Evolutionary conservation across 2,113 vertebrate genomes (phyloP), one percentile per base, ranked within the genome.

Genomic region (Gambusia affinis): DNA sequence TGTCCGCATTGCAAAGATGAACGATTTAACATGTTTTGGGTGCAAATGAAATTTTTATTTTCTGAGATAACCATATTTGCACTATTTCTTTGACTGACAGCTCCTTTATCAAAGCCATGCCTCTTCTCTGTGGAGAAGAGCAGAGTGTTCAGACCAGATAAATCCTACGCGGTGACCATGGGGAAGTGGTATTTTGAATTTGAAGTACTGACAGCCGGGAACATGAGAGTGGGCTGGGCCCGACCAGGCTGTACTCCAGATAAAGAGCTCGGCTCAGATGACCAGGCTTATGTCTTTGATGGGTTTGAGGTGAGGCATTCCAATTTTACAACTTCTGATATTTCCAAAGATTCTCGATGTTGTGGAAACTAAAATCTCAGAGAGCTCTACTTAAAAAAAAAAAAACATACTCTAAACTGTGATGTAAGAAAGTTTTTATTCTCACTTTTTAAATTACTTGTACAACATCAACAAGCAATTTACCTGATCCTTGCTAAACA

Each of bases 131-230:
- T 94, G 51, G 96, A 97, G 85, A 92, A 92, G 76, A 95, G 94
- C 86, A 93, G 96, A 60, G 95, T 98, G 89, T 99, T 99, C 90
- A 95, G 97, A 1, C 95, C 96, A 0, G 97, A 99, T 91, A 96
- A 96, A 82, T 95, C 95, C 0, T 97, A 96, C 0, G 93, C 97
- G 0, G 97, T 99, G 84, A 95, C 93, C 85, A 44, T 81, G 1
- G 97, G 97, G 47, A 97, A 97, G 79, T 99, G 97, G 97, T 99
- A 99, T 88, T 99, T 99, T 71, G 97, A 99, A 86, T 97, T 96
- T 83, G 96, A 99, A 87, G 91, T 92, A 0, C 91, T 97, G 78
- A 98, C 97, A 22, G 91, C 95, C 0, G 97, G 97, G 71, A 95
- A 95, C 85, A 97, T 97, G 96, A 94, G 95, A 78, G 96, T 99